phyloP scores from a whole-genome alignment of 2,888 invertebrate genomes.

The Actias luna region DNA sequence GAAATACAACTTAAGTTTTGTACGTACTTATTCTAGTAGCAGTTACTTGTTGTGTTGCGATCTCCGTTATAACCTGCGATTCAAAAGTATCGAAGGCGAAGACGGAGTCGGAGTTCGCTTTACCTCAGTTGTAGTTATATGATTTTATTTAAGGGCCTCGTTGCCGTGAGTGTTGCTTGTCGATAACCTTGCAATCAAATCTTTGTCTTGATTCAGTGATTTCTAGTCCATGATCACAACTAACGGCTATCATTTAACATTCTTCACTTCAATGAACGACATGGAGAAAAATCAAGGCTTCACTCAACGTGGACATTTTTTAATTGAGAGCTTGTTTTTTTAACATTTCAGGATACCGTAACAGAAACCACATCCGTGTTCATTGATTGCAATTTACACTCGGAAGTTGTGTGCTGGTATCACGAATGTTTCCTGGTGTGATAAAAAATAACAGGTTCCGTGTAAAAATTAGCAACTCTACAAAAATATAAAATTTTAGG shows the following conservation, averaged over 20 bases:
- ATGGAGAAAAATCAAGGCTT: not conserved
- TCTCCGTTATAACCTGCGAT: too few species aligned
- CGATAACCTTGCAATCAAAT: not conserved
- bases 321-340: not conserved
- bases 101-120: too few species aligned
- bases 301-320: not conserved
- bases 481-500: not conserved
- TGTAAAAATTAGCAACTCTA: not conserved
- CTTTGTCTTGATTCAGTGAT: not conserved
- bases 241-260: not conserved
- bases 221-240: not conserved
- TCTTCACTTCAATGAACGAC: constrained; percentile 4
- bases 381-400: not conserved
- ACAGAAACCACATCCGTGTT: constrained; percentile 3
- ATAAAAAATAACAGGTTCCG: not conserved
- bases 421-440: constrained; percentile 5
- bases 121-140: too few species aligned
- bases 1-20: too few species aligned
- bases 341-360: not conserved
- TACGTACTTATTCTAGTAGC: too few species aligned
- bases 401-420: not conserved
- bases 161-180: not conserved
- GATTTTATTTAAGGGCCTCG: not conserved
- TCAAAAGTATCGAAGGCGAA: too few species aligned
- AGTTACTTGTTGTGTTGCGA: too few species aligned